phyloP scores from a whole-genome alignment of 1,140 invertebrate genomes.

The Oppia nitens region DNA sequence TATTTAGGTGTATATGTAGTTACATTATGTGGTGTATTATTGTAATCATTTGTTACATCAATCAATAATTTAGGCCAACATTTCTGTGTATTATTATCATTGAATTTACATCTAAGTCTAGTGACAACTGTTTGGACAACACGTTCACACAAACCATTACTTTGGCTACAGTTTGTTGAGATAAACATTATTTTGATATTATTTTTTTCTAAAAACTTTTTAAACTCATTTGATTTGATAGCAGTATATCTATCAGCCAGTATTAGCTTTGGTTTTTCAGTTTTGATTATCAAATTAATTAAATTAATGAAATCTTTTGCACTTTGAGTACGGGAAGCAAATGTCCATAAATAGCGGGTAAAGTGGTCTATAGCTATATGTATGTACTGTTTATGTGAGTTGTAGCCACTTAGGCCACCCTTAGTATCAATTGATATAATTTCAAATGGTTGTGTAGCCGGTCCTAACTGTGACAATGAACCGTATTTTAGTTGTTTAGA shows the following conservation, averaged over 20 bases:
- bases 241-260: constrained; percentile 4
- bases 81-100: not conserved
- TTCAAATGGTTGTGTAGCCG: not conserved
- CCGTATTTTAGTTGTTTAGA: not conserved
- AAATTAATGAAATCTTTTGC: constrained; percentile 9
- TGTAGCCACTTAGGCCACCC: not conserved
- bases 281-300: not conserved
- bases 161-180: not conserved
- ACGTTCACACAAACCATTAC: constrained; percentile 12
- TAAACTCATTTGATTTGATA: not conserved
- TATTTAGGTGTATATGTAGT: constrained; percentile 1
- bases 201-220: not conserved
- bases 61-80: not conserved
- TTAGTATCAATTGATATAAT: constrained; percentile 5
- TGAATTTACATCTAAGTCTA: constrained; percentile 9
- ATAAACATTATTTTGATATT: constrained; percentile 3
- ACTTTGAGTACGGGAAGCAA: not conserved
- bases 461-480: not conserved
- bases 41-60: constrained; percentile 1
- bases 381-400: constrained; percentile 2
- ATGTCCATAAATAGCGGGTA: not conserved
- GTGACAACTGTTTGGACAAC: constrained; percentile 8
- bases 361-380: constrained; percentile 9
- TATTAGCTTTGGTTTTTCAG: not conserved
- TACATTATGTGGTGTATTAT: not conserved